Evolutionary conservation across 2,888 invertebrate genomes (phyloP), one percentile per base, ranked within the genome.

Genomic region (Drosophila mercatorum): DNA sequence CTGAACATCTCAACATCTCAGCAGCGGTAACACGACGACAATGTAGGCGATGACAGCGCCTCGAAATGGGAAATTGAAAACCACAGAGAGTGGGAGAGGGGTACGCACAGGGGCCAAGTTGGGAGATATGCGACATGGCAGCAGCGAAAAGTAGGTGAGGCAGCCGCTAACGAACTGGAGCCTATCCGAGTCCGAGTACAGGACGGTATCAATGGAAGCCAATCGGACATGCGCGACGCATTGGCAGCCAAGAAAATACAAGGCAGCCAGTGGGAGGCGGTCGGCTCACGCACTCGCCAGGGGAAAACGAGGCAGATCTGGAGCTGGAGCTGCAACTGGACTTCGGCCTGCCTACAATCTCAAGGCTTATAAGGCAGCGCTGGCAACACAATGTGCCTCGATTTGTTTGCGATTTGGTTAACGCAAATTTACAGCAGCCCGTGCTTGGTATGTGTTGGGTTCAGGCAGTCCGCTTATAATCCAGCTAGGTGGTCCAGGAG

Each of bases 151-250:
- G 75, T 89, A 87, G 84, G 89, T 86, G 89, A 88, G 78, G 80
- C 80, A 70, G 80, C 70, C 68, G 75, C 83, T 88, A 83, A 83
- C 83, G 86, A 88, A 78, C 76, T 60, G 61, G 41, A 59, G 60
- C 56, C 62, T 76, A 67, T 68, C 65, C 72, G 38, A 72, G 58
- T 68, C 65, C 72, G 38, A 72, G 58, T 68, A 65, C 61, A 55
- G 72, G 63, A 68, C 65, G 51, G 71, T 85, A 88, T 88, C 89
- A 86, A 89, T 84, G 88, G 64, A 72, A 87, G 76, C 75, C 80
- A 74, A 89, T 89, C 85, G 82, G 88, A 86, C 85, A 86, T 84
- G 85, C 56, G 88, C 89, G 70, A 87, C 81, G 78, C 87, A 87
- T 83, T 89, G 89, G 87, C 84, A 85, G 78, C 74, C 75, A 72